Conservation (phyloP, 2,888 invertebrate genomes). For the Lepidonotus clava region DNA sequence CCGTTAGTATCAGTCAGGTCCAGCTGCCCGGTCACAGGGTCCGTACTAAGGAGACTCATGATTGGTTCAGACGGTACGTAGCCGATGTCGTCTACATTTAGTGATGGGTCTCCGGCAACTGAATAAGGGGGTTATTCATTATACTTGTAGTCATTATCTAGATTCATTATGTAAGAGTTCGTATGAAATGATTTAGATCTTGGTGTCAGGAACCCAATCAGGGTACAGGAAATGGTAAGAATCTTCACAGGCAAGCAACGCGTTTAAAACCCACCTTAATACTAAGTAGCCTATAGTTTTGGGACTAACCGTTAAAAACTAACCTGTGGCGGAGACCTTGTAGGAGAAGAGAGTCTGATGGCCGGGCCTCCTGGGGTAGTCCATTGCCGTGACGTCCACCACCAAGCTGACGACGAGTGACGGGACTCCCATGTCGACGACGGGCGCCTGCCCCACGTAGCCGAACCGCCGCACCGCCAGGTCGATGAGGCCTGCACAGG, state of each 20-base stretch:
- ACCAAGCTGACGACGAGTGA: not conserved
- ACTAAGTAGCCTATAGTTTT: too few relatives aligned
- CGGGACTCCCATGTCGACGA: not conserved
- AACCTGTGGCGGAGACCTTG: not conserved
- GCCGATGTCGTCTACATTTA: slow-evolving; percentile 5
- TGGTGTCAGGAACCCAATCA: too few relatives aligned
- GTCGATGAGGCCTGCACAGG: not conserved
- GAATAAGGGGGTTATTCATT: too few relatives aligned
- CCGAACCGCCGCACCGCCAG: not conserved
- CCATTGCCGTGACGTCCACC: not conserved
- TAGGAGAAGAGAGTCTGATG: slow-evolving; percentile 28
- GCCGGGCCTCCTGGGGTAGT: not conserved
- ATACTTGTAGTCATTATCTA: too few relatives aligned
- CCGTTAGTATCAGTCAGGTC: not conserved
- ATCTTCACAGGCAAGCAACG: too few relatives aligned
- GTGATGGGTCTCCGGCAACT: not conserved
- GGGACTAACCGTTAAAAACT: too few relatives aligned
- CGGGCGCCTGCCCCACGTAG: not conserved
- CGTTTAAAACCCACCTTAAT: too few relatives aligned
- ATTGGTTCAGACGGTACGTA: not conserved
- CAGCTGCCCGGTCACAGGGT: not conserved
- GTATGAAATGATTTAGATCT: too few relatives aligned
- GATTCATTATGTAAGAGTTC: too few relatives aligned
- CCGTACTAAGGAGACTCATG: not conserved
- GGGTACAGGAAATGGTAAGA: too few relatives aligned